Base-by-base conservation (phyloP, 2,113 vertebrate genomes). In the Mirounga angustirostris region DNA sequence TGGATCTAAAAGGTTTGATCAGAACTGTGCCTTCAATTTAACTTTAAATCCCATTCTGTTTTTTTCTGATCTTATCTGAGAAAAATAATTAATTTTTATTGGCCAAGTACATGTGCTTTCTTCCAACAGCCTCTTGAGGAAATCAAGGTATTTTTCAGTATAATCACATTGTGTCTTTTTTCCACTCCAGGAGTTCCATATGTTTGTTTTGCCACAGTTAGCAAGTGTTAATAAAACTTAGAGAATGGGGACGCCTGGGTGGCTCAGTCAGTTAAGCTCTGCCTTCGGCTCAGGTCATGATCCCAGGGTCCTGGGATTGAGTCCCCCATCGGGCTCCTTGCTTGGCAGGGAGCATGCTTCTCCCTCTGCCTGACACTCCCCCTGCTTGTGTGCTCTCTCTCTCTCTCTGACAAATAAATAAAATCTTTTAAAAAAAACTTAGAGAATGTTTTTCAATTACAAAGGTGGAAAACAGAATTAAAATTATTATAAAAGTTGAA, bases 21-120 rank as follows among this genome's bases (percentile, higher is more conserved):
- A 91, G 22, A 14, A 43, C 59, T 69, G 59, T 94, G 5, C 22
- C 21, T 97, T 50, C 54, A 82, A 9, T 91, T 90, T 33, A 82
- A 56, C 46, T 76, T 95, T 78, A 91, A 97, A 87, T 90, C 2
- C 4, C 46, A 76, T 84, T 36, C 0, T 80, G 58, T n/a, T 97
- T 97, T 97, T 4, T 96, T 96, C 40, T 87, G 4, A 14, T 96
- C 9, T 84, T 80, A 65, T 61, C 7, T 97, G 80, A 89, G 97
- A 95, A 89, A 97, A 89, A 40, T 61, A 71, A 71, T 73, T 87
- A 46, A 79, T 93, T 96, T 84, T 58, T 96, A 40, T 21, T 97
- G 93, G n/a, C n/a, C 9, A 2, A 16, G 26, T 40, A 30, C 0
- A 94, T 81, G 89, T 92, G 0, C 21, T n/a, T 94, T 89, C 54